Evolutionary conservation across 2,888 invertebrate species (phyloP).

Genomic region (Harpalus rubripes): DNA sequence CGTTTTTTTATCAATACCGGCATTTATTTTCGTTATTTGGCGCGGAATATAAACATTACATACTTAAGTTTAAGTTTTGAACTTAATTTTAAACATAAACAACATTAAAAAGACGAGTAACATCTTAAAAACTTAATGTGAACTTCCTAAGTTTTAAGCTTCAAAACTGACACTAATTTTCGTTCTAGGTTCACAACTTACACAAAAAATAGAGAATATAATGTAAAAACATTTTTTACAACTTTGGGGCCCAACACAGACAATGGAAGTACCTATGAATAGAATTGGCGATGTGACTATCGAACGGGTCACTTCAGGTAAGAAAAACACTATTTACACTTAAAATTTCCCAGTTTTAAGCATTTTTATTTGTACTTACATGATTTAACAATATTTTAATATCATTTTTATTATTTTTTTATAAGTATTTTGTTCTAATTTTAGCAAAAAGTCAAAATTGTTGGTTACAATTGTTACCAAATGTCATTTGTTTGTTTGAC

Average conservation of each 20-base stretch:
- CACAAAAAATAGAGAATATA: not conserved
- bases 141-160: no score
- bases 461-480: not conserved
- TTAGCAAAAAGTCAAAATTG: no score
- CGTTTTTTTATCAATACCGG: constrained; percentile 48
- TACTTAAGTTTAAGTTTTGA: no score
- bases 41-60: constrained; percentile 52
- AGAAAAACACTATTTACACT: not conserved
- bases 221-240: constrained; percentile 39
- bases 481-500: not conserved
- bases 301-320: constrained; percentile 75
- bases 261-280: constrained; percentile 80
- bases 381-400: no score
- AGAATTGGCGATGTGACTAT: constrained; percentile 82
- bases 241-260: not conserved
- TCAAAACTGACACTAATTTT: not conserved
- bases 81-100: no score
- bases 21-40: constrained; percentile 57
- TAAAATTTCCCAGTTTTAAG: not conserved
- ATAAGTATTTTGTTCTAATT: not conserved
- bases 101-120: no score
- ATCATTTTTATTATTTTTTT: not conserved
- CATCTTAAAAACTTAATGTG: no score
- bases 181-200: constrained; percentile 48
- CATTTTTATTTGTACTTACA: not conserved